Conservation (phyloP, 2,888 invertebrate genomes). For the Napeogenes inachia region DNA sequence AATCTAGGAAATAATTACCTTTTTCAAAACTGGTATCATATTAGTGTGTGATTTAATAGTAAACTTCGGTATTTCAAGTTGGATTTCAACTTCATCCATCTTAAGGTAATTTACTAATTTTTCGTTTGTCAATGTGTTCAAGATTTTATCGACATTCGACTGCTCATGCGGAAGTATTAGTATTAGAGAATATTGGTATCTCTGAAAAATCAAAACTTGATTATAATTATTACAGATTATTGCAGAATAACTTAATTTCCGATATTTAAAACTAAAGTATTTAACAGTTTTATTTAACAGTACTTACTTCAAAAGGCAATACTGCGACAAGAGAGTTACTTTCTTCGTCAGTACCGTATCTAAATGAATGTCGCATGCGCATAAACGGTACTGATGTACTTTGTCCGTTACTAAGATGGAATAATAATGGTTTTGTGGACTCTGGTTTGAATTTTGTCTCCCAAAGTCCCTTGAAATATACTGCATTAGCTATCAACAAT, state of each 20-base stretch:
- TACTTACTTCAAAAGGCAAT: slow-evolving; percentile 80
- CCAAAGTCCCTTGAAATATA: slow-evolving; percentile 87
- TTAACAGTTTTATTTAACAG: neutral
- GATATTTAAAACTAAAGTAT: neutral
- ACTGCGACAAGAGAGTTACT: slow-evolving; percentile 78
- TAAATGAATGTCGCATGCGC: slow-evolving; percentile 76
- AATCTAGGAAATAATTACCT: slow-evolving; percentile 40
- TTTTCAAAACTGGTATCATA: slow-evolving; percentile 47
- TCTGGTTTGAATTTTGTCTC: slow-evolving; percentile 77
- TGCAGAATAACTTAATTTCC: neutral
- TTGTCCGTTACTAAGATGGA: slow-evolving; percentile 66
- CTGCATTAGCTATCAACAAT: slow-evolving; percentile 81
- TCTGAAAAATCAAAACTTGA: slow-evolving; percentile 47
- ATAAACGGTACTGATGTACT: slow-evolving; percentile 77
- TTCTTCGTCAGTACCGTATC: slow-evolving; percentile 67
- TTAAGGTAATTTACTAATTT: slow-evolving; percentile 52
- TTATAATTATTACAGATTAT: neutral
- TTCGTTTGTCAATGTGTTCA: slow-evolving; percentile 44
- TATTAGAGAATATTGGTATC: slow-evolving; percentile 65
- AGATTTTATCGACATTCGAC: slow-evolving; percentile 40
- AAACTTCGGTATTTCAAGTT: slow-evolving; percentile 65
- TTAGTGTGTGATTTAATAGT: slow-evolving; percentile 59
- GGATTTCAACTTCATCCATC: slow-evolving; percentile 44
- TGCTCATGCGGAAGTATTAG: slow-evolving; percentile 60
- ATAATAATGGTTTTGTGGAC: slow-evolving; percentile 71